Evolutionary conservation across 2,113 vertebrate genomes (phyloP), one percentile per base, ranked within the genome.

Genomic region (Aleadryas rufinucha): DNA sequence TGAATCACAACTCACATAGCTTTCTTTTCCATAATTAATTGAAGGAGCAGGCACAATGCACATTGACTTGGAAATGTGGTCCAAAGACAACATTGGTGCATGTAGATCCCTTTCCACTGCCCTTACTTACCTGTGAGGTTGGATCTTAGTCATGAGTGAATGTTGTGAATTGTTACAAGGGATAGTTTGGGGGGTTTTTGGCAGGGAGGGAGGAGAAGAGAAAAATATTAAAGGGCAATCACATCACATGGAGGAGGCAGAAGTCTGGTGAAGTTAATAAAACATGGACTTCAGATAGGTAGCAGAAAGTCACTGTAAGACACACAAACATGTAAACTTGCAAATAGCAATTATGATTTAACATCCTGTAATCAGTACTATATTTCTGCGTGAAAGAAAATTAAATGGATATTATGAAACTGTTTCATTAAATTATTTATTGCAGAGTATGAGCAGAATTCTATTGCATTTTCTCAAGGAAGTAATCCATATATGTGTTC

Each of bases 1-100:
- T 96, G 92, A 97, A 97, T 97, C 96, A 94, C 89, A 69, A 82
- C 74, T 88, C 96, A 86, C 92, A 84, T 95, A 91, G 79, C 96
- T 87, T 97, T 96, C 85, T 95, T 92, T 97, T 95, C 96, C 75
- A 23, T 94, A 92, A 95, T 95, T 96, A 97, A 96, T 97, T 97
- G 95, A 96, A 95, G 44, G 87, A 87, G 60, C 45, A 79, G 33
- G 24, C 71, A 90, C 93, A 97, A 84, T 94, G 72, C 39, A 79
- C 80, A 85, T n/a, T 97, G 77, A 86, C 85, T 90, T 88, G 68
- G 86, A 92, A 96, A 91, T 59, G 35, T 31, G 52, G 26, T 84
- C 68, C 60, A 49, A 47, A 78, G 49, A 31, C 18, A 83, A 9
- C 8, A 9, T 19, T 63, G 41, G 16, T 63, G 31, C 23, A 8